Percentiles rank a stretch among this genome's conserved stretches.
Conservation (phyloP, 1,140 invertebrate species). For the Ooceraea biroi region DNA sequence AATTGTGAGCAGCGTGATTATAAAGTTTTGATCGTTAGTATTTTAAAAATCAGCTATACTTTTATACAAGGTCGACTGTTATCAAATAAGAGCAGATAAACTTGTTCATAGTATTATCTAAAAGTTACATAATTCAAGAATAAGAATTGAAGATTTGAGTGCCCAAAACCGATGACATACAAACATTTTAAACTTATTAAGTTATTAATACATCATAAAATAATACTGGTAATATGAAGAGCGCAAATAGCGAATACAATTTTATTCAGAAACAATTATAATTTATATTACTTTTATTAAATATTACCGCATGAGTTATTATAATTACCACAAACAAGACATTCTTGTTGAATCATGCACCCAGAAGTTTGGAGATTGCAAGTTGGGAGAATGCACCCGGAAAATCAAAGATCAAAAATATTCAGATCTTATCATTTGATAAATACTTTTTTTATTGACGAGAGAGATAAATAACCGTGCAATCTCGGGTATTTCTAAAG, state of each 20-base stretch:
- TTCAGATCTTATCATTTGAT: neutral
- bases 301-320: too few species aligned
- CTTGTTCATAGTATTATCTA: neutral
- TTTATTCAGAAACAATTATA: too few species aligned
- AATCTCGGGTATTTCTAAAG: neutral
- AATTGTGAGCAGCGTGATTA: too few species aligned
- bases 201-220: neutral
- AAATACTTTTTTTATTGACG: neutral
- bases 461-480: conserved; percentile 8
- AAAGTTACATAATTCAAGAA: neutral
- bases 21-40: neutral
- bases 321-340: too few species aligned
- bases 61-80: neutral
- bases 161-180: too few species aligned
- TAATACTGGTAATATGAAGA: too few species aligned
- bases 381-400: neutral
- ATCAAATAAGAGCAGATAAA: neutral
- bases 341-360: too few species aligned
- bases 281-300: too few species aligned
- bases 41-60: neutral
- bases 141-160: neutral
- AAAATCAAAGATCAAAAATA: neutral
- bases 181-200: too few species aligned
- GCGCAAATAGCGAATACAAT: too few species aligned
- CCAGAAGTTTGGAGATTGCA: too few species aligned